Base-by-base conservation (phyloP, 2,888 invertebrate genomes). In the Blastobasis lacticolella region DNA sequence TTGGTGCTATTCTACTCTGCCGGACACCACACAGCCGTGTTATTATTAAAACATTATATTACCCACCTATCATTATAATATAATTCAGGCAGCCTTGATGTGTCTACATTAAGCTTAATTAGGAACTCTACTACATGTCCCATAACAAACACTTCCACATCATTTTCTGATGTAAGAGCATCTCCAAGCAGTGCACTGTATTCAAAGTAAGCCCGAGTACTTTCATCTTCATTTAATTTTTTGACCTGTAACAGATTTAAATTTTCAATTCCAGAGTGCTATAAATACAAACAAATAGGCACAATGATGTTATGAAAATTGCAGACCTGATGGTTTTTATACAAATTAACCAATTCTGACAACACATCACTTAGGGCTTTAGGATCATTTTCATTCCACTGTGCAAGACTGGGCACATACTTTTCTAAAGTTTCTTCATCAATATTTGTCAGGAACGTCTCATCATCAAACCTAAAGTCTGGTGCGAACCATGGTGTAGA, bases 401-500 rank as follows among this genome's bases (percentile, higher is more conserved):
- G 87, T 5, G 86, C 81, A 49, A 93, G 81, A 67, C 90, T 91
- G 10, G 92, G 92, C 41, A 93, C 67, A 64, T 88, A 72, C 49
- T 80, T 73, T 51, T 82, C 81, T 40, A 93, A 75, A 51, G 79
- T 78, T 50, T 90, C 78, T 51, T 89, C 76, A 66, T 92, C 90
- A 46, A 91, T 82, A 69, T 90, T 90, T 50, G 81, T 87, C 37
- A 92, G 75, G 73, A 94, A 94, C 48, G 80, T 85, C 44, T 91
- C 90, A 71, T 94, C 93, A 60, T 92, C 90, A 74, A 94, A 94
- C 63, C 92, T 88, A 68, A 94, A 94, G 71, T 94, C 94, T 1
- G 94, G 94, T 5, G 94, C 92, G 66, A 91, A 90, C 74, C 92
- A 90, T 5, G 92, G 91, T 48, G 83, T 78, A 10, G 86, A 75